A percentile compares a stretch with the other conserved stretches of the same genome.
Evolutionary conservation across 2,888 invertebrate species (phyloP).

Genomic region (Calliopum simillimum): DNA sequence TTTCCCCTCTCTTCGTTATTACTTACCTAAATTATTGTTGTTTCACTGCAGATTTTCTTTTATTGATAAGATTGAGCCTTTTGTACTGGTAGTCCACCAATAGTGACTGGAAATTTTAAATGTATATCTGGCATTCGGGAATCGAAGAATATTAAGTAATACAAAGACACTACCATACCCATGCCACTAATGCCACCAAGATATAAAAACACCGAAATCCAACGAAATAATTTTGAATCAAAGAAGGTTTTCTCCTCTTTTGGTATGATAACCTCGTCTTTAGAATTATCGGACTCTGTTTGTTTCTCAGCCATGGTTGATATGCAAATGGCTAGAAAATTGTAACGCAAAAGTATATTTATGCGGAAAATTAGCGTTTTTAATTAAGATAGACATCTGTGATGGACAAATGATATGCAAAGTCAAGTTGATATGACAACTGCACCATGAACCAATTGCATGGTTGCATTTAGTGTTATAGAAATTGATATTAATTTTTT

Average conservation of each 20-base stretch:
- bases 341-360: not conserved
- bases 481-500: too few relatives aligned
- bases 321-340: not conserved
- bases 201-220: constrained; percentile 59
- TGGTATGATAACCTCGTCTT: constrained; percentile 15
- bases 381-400: constrained; percentile 43
- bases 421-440: not conserved
- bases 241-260: constrained; percentile 52
- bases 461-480: too few relatives aligned
- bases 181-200: constrained; percentile 62
- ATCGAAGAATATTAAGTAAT: constrained; percentile 63
- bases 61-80: constrained; percentile 54
- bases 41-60: too few relatives aligned
- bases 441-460: too few relatives aligned
- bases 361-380: not conserved
- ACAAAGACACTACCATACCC: constrained; percentile 60
- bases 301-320: not conserved
- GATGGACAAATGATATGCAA: constrained; percentile 40
- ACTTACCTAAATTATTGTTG: too few relatives aligned
- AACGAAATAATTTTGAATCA: constrained; percentile 58
- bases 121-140: constrained; percentile 65
- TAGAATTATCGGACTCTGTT: not conserved
- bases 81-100: constrained; percentile 59
- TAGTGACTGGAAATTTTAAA: constrained; percentile 60
- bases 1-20: too few relatives aligned